phyloP scores from a whole-genome alignment of 2,888 invertebrate genomes.

The Papilio elwesi region DNA sequence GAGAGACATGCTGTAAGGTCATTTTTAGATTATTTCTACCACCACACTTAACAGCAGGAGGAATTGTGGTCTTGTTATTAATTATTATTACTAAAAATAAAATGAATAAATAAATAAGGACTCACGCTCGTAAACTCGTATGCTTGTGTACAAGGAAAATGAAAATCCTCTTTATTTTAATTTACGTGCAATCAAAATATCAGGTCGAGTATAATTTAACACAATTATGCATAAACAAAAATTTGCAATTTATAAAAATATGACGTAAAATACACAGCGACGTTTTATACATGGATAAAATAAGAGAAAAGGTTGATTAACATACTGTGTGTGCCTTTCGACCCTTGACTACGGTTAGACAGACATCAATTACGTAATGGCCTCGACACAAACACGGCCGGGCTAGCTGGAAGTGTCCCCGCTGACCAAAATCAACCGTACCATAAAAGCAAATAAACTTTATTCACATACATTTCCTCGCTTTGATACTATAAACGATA shows the following conservation, averaged over 20 bases:
- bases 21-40: too few species aligned
- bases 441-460: conserved; percentile 24
- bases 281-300: conserved; percentile 40
- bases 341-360: conserved; percentile 72
- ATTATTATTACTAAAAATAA: too few species aligned
- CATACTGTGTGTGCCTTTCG: conserved; percentile 65
- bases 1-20: too few species aligned
- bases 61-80: too few species aligned
- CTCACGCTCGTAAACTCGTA: too few species aligned
- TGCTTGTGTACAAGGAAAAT: too few species aligned
- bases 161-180: too few species aligned
- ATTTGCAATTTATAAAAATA: conserved; percentile 1
- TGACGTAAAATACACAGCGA: conserved; percentile 9
- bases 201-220: not conserved
- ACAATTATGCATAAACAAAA: not conserved
- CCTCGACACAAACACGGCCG: conserved; percentile 51
- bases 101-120: too few species aligned
- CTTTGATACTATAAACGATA: conserved; percentile 2
- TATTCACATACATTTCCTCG: not conserved
- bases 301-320: conserved; percentile 54
- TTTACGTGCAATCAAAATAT: too few species aligned
- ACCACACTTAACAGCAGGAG: too few species aligned
- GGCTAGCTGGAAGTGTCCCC: conserved; percentile 48
- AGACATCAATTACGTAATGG: conserved; percentile 71
- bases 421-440: conserved; percentile 10